Evolutionary conservation across 2,113 vertebrate genomes (phyloP).

Genomic region (Mormyrus lacerda): DNA sequence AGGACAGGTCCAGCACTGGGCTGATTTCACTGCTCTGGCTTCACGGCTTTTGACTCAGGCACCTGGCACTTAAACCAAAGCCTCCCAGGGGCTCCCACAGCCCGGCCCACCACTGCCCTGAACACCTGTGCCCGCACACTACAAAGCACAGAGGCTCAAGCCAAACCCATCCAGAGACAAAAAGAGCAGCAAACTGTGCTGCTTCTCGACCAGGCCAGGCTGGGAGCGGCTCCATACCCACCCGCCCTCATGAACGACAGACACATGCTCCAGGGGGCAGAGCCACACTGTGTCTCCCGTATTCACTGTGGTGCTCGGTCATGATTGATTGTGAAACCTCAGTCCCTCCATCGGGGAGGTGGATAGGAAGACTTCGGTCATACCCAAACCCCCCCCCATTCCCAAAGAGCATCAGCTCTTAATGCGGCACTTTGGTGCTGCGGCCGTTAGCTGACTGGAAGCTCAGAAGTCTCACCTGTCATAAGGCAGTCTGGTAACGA

Average conservation of each 20-base stretch:
- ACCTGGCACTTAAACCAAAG: neutral
- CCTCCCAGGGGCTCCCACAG: neutral
- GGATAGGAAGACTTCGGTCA: neutral
- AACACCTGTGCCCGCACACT: neutral
- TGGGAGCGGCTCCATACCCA: neutral
- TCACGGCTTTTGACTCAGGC: neutral
- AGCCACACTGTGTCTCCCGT: conserved; percentile 1
- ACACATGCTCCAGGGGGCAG: neutral
- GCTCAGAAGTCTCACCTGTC: neutral
- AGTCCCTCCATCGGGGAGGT: neutral
- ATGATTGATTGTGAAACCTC: neutral
- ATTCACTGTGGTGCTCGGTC: conserved; percentile 11
- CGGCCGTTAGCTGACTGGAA: neutral
- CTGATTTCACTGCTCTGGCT: neutral
- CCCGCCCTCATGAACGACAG: neutral
- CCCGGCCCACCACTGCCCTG: neutral
- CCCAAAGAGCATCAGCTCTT: neutral
- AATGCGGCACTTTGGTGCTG: neutral
- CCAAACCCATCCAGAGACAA: neutral
- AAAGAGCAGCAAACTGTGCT: neutral
- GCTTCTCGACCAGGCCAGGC: neutral
- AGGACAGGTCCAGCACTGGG: neutral
- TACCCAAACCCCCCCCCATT: neutral
- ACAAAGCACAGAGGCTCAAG: neutral
- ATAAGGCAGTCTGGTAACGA: neutral